phyloP scores from a whole-genome alignment of 2,797 vertebrate genomes.

The Oryzias sinensis region DNA sequence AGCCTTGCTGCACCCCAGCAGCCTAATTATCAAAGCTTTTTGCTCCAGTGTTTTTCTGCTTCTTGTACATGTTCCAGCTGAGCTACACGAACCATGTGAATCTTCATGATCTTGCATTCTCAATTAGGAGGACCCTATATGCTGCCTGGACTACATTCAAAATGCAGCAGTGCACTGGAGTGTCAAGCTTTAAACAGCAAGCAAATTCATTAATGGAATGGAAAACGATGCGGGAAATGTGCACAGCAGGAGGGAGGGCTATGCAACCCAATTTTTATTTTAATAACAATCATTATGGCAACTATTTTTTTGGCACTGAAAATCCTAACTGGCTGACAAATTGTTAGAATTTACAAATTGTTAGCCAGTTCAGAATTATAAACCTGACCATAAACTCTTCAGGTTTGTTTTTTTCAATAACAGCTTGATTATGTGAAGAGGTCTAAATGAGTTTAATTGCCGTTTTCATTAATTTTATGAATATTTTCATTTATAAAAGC shows the following conservation, averaged over 20 bases:
- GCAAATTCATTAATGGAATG: not conserved
- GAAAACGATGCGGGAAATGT: not conserved
- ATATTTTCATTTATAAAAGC: constrained; percentile 33
- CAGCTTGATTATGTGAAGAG: constrained; percentile 22
- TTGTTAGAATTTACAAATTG: not conserved
- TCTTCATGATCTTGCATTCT: not conserved
- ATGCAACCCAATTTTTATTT: not conserved
- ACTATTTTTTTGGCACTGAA: not conserved
- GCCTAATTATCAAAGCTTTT: constrained; percentile 15
- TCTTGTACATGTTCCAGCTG: not conserved
- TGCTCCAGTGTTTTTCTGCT: not conserved
- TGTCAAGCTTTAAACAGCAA: not conserved
- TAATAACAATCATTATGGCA: not conserved
- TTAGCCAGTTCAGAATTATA: constrained; percentile 14
- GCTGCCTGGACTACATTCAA: not conserved
- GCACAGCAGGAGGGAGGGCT: not conserved
- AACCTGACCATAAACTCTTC: not conserved
- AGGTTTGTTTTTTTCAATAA: constrained; percentile 27
- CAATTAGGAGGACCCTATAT: not conserved
- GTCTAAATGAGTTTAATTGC: constrained; percentile 30
- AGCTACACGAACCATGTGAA: not conserved
- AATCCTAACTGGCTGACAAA: constrained; percentile 7
- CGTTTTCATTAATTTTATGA: constrained; percentile 19
- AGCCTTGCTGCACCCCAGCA: not conserved
- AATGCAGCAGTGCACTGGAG: not conserved